Evolutionary conservation across 2,888 invertebrate genomes (phyloP).

Genomic region (Leucophora obtusa): DNA sequence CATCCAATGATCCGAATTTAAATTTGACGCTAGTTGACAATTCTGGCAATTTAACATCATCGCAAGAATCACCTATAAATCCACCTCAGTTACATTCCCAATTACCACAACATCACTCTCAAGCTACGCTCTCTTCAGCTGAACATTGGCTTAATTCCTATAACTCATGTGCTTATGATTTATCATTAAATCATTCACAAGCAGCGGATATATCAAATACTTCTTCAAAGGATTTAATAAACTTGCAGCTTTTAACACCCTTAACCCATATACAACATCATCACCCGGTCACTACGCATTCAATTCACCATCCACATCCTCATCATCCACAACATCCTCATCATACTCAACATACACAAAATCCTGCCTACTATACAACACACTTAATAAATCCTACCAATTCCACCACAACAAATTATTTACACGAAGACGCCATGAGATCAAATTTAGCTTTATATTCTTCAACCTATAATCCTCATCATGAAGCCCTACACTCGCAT

Average conservation of each 20-base stretch:
- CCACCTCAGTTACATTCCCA: constrained; percentile 21
- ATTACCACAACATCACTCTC: constrained; percentile 46
- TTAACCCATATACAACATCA: constrained; percentile 52
- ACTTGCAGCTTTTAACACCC: constrained; percentile 56
- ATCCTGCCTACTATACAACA: constrained; percentile 67
- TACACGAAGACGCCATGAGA: constrained; percentile 71
- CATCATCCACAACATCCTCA: constrained; percentile 32
- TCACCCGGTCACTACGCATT: neutral
- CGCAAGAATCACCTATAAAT: constrained; percentile 34
- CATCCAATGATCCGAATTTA: constrained; percentile 69
- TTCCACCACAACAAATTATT: constrained; percentile 55
- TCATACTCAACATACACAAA: constrained; percentile 51
- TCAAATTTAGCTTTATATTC: constrained; percentile 74
- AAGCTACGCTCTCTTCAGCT: constrained; percentile 33
- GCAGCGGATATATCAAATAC: constrained; percentile 65
- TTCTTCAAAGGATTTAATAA: constrained; percentile 66
- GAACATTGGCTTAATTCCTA: constrained; percentile 66
- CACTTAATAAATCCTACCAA: constrained; percentile 63
- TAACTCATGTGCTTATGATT: constrained; percentile 71
- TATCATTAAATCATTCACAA: constrained; percentile 67
- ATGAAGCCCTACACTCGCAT: constrained; percentile 65
- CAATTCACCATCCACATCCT: constrained; percentile 8
- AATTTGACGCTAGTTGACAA: constrained; percentile 66
- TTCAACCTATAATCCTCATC: constrained; percentile 64
- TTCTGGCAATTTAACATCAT: constrained; percentile 41